Percentiles rank a stretch among this genome's conserved stretches.
Evolutionary conservation across 2,797 vertebrate species (phyloP).

Genomic region (Epinephelus awoara): DNA sequence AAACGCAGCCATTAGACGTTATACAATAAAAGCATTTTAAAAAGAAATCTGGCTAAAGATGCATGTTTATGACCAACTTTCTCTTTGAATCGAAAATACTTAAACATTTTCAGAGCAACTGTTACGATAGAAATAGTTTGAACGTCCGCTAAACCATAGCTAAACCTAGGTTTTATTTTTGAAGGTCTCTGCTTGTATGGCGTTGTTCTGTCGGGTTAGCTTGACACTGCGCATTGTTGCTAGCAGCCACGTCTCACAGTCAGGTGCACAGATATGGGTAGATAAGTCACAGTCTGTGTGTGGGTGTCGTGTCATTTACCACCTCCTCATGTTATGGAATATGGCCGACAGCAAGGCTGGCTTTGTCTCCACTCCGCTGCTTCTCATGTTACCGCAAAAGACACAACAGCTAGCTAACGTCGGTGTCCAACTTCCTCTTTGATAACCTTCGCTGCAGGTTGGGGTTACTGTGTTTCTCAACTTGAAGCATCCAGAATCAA

Average conservation of each 20-base stretch:
- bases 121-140: rapidly evolving
- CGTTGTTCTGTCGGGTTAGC: neutral
- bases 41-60: rapidly evolving
- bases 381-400: neutral
- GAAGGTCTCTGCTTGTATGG: rapidly evolving
- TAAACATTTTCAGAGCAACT: rapidly evolving
- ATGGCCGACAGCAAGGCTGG: neutral
- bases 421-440: slow-evolving; percentile 50
- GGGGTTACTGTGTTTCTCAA: neutral
- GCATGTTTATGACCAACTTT: rapidly evolving
- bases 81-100: rapidly evolving
- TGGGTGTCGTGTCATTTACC: rapidly evolving
- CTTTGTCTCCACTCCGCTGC: neutral
- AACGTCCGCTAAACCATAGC: rapidly evolving
- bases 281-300: rapidly evolving
- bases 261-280: neutral
- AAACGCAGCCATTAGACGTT: neutral
- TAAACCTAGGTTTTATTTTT: slow-evolving; percentile 43
- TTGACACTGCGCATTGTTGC: slow-evolving; percentile 3
- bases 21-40: slow-evolving; percentile 24
- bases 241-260: slow-evolving; percentile 48
- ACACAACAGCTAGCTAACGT: slow-evolving; percentile 42
- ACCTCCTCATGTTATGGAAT: neutral
- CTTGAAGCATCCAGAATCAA: neutral
- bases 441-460: neutral